Evolutionary conservation across 2,797 vertebrate species (phyloP).

Genomic region (Micromesistius poutassou): DNA sequence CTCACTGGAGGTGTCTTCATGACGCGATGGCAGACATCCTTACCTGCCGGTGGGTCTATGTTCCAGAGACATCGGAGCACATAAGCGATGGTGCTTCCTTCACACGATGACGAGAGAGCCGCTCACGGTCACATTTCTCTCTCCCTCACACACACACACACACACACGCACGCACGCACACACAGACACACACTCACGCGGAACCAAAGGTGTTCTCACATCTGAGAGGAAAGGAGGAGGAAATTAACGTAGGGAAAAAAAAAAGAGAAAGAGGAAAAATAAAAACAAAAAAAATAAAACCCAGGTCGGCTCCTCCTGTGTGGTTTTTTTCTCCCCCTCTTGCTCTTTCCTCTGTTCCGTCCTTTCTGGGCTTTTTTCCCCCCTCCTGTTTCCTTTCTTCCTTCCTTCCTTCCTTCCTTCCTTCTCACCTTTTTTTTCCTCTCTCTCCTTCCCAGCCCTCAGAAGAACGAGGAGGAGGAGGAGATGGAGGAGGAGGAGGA

Average conservation of each 20-base stretch:
- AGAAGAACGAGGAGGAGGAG: conserved; percentile 43
- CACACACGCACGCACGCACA: background rate
- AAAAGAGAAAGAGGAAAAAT: background rate
- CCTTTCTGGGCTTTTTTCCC: background rate
- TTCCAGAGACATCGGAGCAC: conserved; percentile 74
- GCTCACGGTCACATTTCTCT: conserved; percentile 41
- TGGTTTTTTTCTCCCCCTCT: conserved; percentile 48
- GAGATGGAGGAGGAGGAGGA: conserved; percentile 53
- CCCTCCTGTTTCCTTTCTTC: background rate
- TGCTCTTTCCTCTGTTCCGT: conserved; percentile 44
- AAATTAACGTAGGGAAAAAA: conserved; percentile 7
- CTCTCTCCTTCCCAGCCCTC: conserved; percentile 50
- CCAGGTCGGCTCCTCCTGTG: conserved; percentile 50
- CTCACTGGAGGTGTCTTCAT: conserved; percentile 13
- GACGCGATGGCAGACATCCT: conserved; percentile 41
- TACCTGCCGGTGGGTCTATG: conserved; percentile 72
- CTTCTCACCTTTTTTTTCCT: background rate
- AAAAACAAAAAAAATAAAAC: background rate
- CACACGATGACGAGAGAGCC: conserved; percentile 64
- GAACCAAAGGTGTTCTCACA: conserved; percentile 55
- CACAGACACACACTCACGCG: conserved; percentile 24
- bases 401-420: background rate
- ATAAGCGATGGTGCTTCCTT: conserved; percentile 66
- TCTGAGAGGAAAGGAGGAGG: conserved; percentile 43
- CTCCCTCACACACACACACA: background rate